These are phyloP conservation scores for Apomyelois bistriatella DNA, from an alignment of 2,888 invertebrate species.

Conservation along the genomic window DNA sequence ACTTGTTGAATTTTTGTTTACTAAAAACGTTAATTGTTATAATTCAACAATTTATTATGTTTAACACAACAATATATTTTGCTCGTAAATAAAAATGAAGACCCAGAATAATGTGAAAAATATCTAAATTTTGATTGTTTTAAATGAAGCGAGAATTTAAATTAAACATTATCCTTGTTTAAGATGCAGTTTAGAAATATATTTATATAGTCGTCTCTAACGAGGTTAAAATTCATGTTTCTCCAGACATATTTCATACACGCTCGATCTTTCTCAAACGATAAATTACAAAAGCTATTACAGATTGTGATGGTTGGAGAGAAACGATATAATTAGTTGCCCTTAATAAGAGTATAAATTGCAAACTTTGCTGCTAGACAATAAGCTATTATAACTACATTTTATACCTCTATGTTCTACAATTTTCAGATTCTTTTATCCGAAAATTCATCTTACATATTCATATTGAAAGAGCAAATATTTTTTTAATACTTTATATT, in stretches of 20 bases:
- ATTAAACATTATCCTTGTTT: too few relatives aligned
- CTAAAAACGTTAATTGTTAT: too few relatives aligned
- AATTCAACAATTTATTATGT: too few relatives aligned
- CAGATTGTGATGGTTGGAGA: slow-evolving; percentile 13
- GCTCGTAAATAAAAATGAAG: too few relatives aligned
- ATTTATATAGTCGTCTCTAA: background rate
- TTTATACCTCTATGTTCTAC: too few relatives aligned
- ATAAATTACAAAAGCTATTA: slow-evolving; percentile 15
- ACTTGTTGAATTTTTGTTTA: too few relatives aligned
- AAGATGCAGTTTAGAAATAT: too few relatives aligned
- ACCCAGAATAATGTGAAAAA: too few relatives aligned
- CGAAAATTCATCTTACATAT: background rate
- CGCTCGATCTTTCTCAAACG: slow-evolving; percentile 14
- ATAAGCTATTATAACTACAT: too few relatives aligned
- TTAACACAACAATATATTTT: too few relatives aligned
- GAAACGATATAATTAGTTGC: slow-evolving; percentile 14
- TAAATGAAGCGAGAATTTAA: too few relatives aligned
- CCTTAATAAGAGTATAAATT: slow-evolving; percentile 11
- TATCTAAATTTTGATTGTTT: too few relatives aligned
- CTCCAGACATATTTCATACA: slow-evolving; percentile 10
- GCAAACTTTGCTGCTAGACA: background rate
- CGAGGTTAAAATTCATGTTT: background rate
- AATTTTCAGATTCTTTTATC: background rate
- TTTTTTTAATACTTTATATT: background rate
- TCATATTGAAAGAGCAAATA: background rate